Evolutionary conservation across 2,113 vertebrate genomes (phyloP).

Genomic region (Paedocypris sp.): DNA sequence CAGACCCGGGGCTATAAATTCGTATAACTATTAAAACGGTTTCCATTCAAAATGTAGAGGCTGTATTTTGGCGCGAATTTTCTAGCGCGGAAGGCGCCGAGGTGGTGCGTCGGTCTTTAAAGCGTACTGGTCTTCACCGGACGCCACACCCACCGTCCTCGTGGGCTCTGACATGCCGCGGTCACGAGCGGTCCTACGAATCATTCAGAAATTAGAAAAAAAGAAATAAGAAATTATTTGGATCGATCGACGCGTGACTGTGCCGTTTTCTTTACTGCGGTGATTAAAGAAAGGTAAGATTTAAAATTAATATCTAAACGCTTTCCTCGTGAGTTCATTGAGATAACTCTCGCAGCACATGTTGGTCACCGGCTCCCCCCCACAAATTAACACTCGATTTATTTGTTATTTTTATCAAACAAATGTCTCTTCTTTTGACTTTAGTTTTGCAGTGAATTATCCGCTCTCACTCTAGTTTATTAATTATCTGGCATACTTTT

Average conservation of each 20-base stretch:
- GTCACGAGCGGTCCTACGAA: background rate
- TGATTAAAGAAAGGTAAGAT: conserved; percentile 8
- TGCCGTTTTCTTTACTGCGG: background rate
- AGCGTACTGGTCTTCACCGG: background rate
- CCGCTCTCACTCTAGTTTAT: no score
- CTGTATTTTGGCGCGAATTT: conserved; percentile 61
- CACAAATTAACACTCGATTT: no score
- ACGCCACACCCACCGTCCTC: conserved; percentile 56
- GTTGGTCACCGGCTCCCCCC: no score
- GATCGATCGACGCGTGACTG: background rate
- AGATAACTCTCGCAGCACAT: no score
- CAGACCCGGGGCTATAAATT: accelerated
- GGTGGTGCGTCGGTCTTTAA: conserved; percentile 27
- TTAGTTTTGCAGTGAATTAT: no score
- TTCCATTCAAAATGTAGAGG: background rate
- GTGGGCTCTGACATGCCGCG: conserved; percentile 2
- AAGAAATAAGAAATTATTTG: no score
- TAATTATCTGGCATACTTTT: no score
- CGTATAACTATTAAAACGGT: accelerated
- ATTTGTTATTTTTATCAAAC: no score
- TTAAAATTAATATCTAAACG: no score
- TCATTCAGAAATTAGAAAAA: no score
- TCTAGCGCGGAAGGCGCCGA: conserved; percentile 37
- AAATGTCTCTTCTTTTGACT: no score
- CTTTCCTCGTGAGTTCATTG: no score